Evolutionary conservation across 1,140 invertebrate genomes (phyloP).

Genomic region (Pantala flavescens): DNA sequence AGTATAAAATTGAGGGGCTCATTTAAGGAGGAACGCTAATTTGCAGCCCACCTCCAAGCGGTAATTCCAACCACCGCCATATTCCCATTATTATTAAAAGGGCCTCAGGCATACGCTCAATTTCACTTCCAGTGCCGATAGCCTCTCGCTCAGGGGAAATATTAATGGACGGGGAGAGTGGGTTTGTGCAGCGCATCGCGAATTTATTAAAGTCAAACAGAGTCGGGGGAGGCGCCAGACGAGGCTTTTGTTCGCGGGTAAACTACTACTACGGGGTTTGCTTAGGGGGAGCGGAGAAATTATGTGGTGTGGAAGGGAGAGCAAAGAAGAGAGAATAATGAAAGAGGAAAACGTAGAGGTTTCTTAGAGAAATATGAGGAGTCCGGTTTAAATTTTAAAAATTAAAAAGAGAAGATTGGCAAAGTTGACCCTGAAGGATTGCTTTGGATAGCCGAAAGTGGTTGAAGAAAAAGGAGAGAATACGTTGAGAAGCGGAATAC

Average conservation of each 20-base stretch:
- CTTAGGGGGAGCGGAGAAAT: background rate
- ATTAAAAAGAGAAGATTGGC: too few relatives aligned
- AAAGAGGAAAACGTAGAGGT: too few relatives aligned
- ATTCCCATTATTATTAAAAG: constrained; percentile 10
- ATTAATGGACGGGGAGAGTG: background rate
- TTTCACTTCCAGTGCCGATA: background rate
- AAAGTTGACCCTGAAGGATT: too few relatives aligned
- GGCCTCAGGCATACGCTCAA: background rate
- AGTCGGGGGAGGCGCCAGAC: background rate
- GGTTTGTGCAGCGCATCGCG: background rate
- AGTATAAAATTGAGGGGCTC: too few relatives aligned
- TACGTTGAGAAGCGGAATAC: too few relatives aligned
- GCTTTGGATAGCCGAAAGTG: too few relatives aligned
- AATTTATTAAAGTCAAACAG: constrained; percentile 8
- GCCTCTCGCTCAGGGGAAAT: background rate
- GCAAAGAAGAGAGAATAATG: background rate
- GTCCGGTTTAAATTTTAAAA: too few relatives aligned
- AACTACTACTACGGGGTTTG: background rate
- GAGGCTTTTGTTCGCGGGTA: constrained; percentile 3
- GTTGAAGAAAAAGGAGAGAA: too few relatives aligned
- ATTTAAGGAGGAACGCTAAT: background rate
- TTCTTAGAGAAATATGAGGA: too few relatives aligned
- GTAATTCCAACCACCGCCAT: background rate
- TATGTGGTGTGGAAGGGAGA: background rate
- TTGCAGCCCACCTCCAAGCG: background rate